Evolutionary conservation across 2,797 vertebrate species (phyloP).

Genomic region (Poeciliopsis presidionis): DNA sequence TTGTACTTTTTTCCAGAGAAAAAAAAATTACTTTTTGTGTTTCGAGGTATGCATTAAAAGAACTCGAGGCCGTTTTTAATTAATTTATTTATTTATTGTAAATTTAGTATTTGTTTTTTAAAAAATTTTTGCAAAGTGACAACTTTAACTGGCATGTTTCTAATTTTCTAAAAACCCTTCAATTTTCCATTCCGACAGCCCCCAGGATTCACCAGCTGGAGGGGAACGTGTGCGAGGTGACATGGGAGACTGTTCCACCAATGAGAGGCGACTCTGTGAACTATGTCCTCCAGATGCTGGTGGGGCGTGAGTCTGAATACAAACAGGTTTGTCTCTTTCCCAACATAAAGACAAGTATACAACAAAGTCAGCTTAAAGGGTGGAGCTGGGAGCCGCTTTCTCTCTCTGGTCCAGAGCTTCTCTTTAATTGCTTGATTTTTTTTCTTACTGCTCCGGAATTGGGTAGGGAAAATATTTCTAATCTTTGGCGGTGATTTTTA

Average conservation of each 20-base stretch:
- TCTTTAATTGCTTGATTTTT: background rate
- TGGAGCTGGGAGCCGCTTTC: background rate
- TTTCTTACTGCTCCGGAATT: constrained; percentile 18
- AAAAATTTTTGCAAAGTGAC: background rate
- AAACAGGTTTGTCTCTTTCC: constrained; percentile 86
- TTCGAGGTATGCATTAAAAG: background rate
- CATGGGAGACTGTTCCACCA: constrained; percentile 91
- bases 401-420: background rate
- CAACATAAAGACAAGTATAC: background rate
- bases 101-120: background rate
- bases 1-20: constrained; percentile 4
- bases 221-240: constrained; percentile 93
- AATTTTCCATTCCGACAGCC: constrained; percentile 74
- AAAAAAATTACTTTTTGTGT: constrained; percentile 2
- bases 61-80: background rate
- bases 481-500: background rate
- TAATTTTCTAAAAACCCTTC: background rate
- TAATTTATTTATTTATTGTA: background rate
- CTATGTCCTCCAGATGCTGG: constrained; percentile 93
- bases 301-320: constrained; percentile 95
- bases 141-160: background rate
- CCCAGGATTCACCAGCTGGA: constrained; percentile 93
- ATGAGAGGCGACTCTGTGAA: constrained; percentile 95
- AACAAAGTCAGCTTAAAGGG: constrained; percentile 9
- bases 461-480: constrained; percentile 13